These are phyloP conservation scores for Campoplex capitator DNA, from an alignment of 2,888 invertebrate species.

Conservation along the genomic window DNA sequence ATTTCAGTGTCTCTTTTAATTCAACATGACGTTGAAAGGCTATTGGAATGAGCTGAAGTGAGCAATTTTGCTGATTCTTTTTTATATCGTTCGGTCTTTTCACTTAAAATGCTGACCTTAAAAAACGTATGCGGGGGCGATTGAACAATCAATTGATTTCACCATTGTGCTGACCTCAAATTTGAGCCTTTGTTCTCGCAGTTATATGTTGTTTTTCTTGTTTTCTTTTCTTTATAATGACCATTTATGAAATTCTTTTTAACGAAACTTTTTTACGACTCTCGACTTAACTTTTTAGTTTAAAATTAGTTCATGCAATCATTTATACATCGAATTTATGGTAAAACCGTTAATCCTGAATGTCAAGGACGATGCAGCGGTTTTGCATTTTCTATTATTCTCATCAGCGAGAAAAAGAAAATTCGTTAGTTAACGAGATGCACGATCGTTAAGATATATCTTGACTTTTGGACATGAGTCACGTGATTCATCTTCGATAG, in stretches of 20 bases:
- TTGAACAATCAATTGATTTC: constrained; percentile 9
- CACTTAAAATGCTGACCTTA: constrained; percentile 11
- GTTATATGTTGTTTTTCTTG: background rate
- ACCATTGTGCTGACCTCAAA: constrained; percentile 9
- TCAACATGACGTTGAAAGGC: constrained; percentile 7
- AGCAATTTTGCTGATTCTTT: constrained; percentile 26
- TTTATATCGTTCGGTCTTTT: constrained; percentile 8
- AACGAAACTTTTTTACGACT: background rate
- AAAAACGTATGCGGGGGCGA: constrained; percentile 18
- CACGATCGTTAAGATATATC: constrained; percentile 25
- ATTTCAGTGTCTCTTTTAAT: constrained; percentile 33
- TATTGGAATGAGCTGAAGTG: background rate
- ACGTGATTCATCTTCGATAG: constrained; percentile 39
- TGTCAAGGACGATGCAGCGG: background rate
- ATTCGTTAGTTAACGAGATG: constrained; percentile 28
- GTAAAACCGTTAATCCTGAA: background rate
- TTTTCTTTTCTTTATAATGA: background rate
- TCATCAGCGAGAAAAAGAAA: background rate
- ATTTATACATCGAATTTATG: background rate
- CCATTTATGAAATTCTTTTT: background rate
- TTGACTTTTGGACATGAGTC: constrained; percentile 35
- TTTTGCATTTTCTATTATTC: background rate
- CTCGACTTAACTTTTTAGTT: background rate
- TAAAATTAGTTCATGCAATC: background rate
- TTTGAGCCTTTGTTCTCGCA: background rate